These are phyloP conservation scores for Sebastes itinus DNA, from an alignment of 2,797 vertebrate genomes.

Conservation along the genomic window DNA sequence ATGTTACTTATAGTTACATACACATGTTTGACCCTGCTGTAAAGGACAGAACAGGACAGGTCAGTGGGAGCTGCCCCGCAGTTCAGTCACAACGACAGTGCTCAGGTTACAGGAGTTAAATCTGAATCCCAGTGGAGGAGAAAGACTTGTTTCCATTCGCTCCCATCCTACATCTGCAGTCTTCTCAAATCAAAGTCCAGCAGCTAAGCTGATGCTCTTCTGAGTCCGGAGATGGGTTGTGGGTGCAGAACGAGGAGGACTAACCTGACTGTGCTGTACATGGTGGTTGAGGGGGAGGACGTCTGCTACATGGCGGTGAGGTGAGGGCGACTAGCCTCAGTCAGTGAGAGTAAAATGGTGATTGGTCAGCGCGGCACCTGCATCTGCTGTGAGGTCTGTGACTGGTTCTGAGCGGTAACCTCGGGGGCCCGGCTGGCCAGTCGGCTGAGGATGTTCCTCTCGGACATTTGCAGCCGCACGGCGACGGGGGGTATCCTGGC, in stretches of 20 bases:
- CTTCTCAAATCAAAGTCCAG: slow-evolving; percentile 52
- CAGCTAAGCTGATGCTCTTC: slow-evolving; percentile 53
- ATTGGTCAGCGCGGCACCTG: slow-evolving; percentile 80
- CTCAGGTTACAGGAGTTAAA: slow-evolving; percentile 53
- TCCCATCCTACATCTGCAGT: slow-evolving; percentile 48
- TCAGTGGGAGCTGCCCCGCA: slow-evolving; percentile 38
- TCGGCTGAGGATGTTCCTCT: slow-evolving; percentile 97
- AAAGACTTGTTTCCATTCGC: slow-evolving; percentile 38
- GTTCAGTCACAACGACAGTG: slow-evolving; percentile 48
- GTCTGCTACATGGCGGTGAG: slow-evolving; percentile 71
- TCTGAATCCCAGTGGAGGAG: slow-evolving; percentile 53
- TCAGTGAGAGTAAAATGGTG: slow-evolving; percentile 25
- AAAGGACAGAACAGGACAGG: slow-evolving; percentile 44
- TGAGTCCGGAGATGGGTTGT: slow-evolving; percentile 57
- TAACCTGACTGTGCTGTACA: slow-evolving; percentile 73
- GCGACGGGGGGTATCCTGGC: slow-evolving; percentile 97
- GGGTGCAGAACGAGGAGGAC: slow-evolving; percentile 53
- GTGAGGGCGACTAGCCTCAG: slow-evolving; percentile 51
- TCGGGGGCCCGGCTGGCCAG: slow-evolving; percentile 94
- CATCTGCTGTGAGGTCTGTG: slow-evolving; percentile 77
- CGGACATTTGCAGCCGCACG: slow-evolving; percentile 97
- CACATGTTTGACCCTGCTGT: slow-evolving; percentile 59
- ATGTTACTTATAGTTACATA: slow-evolving; percentile 62
- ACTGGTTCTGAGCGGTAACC: slow-evolving; percentile 71
- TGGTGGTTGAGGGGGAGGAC: slow-evolving; percentile 39